phyloP scores from a whole-genome alignment of 2,113 vertebrate species.

The Rostratula benghalensis region DNA sequence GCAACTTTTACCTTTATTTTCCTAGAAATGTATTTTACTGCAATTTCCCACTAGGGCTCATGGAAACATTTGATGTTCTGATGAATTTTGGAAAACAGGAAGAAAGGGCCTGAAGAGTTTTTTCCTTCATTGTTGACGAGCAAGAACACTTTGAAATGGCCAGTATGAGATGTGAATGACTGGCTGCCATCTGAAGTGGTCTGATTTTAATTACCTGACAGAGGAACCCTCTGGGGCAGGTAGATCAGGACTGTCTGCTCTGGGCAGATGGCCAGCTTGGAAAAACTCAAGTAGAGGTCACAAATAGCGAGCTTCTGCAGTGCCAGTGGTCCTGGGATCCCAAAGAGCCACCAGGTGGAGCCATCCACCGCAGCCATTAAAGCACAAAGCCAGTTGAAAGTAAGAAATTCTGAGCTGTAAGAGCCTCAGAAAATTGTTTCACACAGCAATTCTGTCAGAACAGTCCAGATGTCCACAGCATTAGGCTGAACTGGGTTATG shows the following conservation, averaged over 20 bases:
- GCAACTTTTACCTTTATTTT: not conserved
- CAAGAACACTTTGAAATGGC: not conserved
- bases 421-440: not conserved
- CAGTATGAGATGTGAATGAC: not conserved
- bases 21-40: not conserved
- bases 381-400: not conserved
- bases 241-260: not conserved
- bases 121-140: not conserved
- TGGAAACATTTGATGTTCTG: not conserved
- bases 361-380: not conserved
- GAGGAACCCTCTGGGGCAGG: not conserved
- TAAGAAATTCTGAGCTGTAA: not conserved
- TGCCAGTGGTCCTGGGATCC: not conserved
- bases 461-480: not conserved
- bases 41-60: not conserved
- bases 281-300: not conserved
- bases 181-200: not conserved
- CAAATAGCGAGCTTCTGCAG: not conserved
- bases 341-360: conserved; percentile 46
- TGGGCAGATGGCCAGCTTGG: not conserved
- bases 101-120: not conserved
- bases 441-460: not conserved
- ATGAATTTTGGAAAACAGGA: not conserved
- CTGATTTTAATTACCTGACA: not conserved
- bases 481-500: not conserved